Evolutionary conservation across 1,140 invertebrate species (phyloP).

Genomic region (Drosophila lacertosa): DNA sequence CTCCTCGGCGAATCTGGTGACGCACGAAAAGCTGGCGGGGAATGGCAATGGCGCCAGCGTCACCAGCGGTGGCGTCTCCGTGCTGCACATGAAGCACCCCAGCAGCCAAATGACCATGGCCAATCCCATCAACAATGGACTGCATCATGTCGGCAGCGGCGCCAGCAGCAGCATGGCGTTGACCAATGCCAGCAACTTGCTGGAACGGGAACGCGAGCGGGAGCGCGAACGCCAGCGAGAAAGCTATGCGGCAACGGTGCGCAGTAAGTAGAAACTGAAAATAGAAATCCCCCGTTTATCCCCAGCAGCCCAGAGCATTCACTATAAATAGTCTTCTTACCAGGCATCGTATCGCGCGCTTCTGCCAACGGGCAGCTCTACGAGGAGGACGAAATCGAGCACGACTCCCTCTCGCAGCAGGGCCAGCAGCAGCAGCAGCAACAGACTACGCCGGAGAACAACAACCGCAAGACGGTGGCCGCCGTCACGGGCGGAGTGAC

Average conservation of each 20-base stretch:
- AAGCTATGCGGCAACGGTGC: slow-evolving; percentile 82
- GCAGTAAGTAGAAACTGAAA: slow-evolving; percentile 70
- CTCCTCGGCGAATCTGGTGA: slow-evolving; percentile 78
- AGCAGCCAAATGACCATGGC: slow-evolving; percentile 73
- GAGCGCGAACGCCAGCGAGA: slow-evolving; percentile 77
- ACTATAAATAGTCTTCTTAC: slow-evolving; percentile 76
- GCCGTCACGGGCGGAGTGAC: slow-evolving; percentile 34
- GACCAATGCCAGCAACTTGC: slow-evolving; percentile 68
- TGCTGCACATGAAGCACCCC: slow-evolving; percentile 78
- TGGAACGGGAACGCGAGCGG: slow-evolving; percentile 70
- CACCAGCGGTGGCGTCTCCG: slow-evolving; percentile 72
- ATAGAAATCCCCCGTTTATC: neutral
- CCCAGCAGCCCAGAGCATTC: slow-evolving; percentile 60
- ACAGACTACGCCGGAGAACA: slow-evolving; percentile 63
- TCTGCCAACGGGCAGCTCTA: slow-evolving; percentile 82
- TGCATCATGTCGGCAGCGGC: slow-evolving; percentile 68
- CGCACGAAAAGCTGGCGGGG: slow-evolving; percentile 76
- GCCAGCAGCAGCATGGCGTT: slow-evolving; percentile 85
- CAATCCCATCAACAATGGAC: slow-evolving; percentile 78
- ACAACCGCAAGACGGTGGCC: slow-evolving; percentile 66
- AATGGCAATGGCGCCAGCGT: slow-evolving; percentile 66
- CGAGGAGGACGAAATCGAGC: slow-evolving; percentile 82
- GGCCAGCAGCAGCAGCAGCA: slow-evolving; percentile 43
- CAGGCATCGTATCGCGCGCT: slow-evolving; percentile 82
- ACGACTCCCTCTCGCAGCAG: slow-evolving; percentile 72